Evolutionary conservation across 2,888 invertebrate genomes (phyloP).

Genomic region (Ischnura elegans): DNA sequence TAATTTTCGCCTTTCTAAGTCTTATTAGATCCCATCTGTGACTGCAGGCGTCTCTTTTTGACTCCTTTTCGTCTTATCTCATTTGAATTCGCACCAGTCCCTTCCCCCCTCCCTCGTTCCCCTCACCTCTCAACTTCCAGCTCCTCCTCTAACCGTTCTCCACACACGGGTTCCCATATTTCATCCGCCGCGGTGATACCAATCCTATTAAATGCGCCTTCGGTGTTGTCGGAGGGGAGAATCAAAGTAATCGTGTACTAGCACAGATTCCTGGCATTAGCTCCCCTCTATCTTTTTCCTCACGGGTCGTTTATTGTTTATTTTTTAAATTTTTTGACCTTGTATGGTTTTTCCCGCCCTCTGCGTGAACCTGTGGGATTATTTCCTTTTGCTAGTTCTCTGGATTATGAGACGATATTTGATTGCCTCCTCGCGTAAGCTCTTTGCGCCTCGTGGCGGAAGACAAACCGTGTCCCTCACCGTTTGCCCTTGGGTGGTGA

Average conservation of each 20-base stretch:
- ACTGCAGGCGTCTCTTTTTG: neutral
- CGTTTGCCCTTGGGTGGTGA: neutral
- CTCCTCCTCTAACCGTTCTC: neutral
- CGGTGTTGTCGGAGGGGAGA: neutral
- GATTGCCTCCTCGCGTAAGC: neutral
- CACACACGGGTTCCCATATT: neutral
- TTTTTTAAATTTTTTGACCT: neutral
- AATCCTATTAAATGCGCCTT: conserved; percentile 11
- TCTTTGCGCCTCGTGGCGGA: neutral
- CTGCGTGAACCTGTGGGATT: neutral
- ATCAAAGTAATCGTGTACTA: conserved; percentile 4
- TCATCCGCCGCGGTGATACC: neutral
- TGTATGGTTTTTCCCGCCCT: neutral
- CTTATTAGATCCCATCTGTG: neutral
- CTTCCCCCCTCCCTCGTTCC: neutral
- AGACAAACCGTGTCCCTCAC: neutral
- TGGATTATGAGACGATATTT: neutral
- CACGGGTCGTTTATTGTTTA: no score
- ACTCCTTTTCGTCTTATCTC: neutral
- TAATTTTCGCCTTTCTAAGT: no score
- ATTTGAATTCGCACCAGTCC: neutral
- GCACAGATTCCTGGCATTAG: neutral
- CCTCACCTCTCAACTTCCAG: neutral
- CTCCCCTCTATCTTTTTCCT: neutral
- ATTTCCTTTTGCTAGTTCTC: neutral